Base-by-base conservation (phyloP, 2,888 invertebrate genomes). In the Vannuccia rotundouncinata region DNA sequence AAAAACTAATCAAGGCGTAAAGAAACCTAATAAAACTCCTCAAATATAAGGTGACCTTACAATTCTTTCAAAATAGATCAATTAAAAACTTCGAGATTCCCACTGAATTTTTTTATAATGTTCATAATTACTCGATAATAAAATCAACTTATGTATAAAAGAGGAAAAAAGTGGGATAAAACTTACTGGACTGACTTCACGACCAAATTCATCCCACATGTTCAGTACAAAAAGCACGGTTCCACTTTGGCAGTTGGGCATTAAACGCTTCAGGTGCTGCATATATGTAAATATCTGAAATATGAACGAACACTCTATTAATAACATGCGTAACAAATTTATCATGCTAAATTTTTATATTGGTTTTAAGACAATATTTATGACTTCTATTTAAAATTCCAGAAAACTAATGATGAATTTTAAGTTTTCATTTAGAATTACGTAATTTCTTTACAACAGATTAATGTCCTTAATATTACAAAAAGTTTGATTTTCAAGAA, bases 171-270 rank as follows among this genome's bases (percentile, higher is more conserved):
- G 17, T 45, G 10, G 45, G 45, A 13, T 13, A 45, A 45, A n/a
- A n/a, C n/a, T n/a, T 22, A 66, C 66, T 27, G 66, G 66, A 66
- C 66, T 66, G 22, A 66, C 66, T 66, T 66, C 66, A 13, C 66
- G 5, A 13, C 66, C 66, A 66, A 66, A 66, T 22, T 66, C 66
- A 27, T 66, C 66, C 66, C 66, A 66, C 66, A 66, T 66, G 25
- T 66, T 66, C 17, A 66, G 22, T n/a, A 66, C 22, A 22, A 66
- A 66, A 5, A 66, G 66, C 2, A 66, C 66, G 2, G 66, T 66
- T 66, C 66, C 66, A 22, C 25, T 66, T 66, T 66, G 66, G 25
- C 66, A 66, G 66, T 66, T 66, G 10, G 66, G 66, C 66, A 66
- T 66, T 2, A 66, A 22, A n/a, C 66, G 5, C 22, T 66, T 66